Conservation (phyloP, 2,797 vertebrate genomes). For the Pantherophis vulpinus region DNA sequence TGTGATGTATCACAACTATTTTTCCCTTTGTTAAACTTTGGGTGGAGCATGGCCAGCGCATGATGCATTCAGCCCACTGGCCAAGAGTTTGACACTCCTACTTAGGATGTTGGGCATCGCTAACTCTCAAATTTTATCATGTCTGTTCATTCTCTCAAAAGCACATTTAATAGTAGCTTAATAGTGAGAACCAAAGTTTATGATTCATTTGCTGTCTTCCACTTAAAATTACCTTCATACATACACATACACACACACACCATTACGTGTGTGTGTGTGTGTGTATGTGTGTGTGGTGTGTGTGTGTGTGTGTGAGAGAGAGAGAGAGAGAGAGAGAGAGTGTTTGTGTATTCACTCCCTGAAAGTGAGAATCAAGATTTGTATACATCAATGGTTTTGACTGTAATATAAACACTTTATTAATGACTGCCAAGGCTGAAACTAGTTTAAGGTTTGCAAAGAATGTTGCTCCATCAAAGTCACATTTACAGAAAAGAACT, state of each 20-base stretch:
- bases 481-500: not conserved
- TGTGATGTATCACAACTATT: no score
- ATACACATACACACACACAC: no score
- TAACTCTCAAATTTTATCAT: not conserved
- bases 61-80: no score
- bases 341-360: not conserved
- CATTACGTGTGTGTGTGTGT: no score
- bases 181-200: not conserved
- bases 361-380: not conserved
- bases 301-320: no score
- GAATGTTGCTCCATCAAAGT: not conserved
- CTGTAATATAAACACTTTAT: not conserved
- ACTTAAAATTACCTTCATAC: not conserved
- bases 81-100: no score
- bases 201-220: not conserved
- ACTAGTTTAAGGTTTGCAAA: not conserved
- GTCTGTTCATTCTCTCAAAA: not conserved
- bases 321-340: no score
- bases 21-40: no score
- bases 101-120: not conserved
- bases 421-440: not conserved
- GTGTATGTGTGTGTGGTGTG: not conserved
- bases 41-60: accelerated
- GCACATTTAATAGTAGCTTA: not conserved
- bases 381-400: not conserved